Percentiles rank a stretch among this genome's conserved stretches.
These are phyloP conservation scores for Sciaenops ocellatus DNA, from an alignment of 2,797 vertebrate genomes.

Conservation along the genomic window DNA sequence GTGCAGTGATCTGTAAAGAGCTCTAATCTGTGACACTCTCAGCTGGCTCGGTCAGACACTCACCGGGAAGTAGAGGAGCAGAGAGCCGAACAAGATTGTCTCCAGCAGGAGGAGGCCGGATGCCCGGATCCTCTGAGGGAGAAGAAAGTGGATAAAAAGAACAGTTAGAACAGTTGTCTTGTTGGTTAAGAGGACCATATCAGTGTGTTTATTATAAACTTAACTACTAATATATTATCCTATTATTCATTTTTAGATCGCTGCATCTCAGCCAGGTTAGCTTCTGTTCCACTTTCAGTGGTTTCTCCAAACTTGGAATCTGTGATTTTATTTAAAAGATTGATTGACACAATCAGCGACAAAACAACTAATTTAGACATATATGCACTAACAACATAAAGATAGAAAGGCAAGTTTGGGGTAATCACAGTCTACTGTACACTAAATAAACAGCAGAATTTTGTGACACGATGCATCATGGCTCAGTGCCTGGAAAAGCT, in stretches of 20 bases:
- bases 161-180: neutral
- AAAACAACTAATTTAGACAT: neutral
- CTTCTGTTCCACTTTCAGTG: too few relatives aligned
- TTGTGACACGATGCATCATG: neutral
- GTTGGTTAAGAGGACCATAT: neutral
- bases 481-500: neutral
- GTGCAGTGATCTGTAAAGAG: conserved; percentile 77
- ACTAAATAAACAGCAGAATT: neutral
- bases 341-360: neutral
- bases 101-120: conserved; percentile 94
- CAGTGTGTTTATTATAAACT: neutral
- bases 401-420: neutral
- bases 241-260: too few relatives aligned
- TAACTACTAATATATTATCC: neutral
- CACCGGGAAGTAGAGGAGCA: conserved; percentile 98
- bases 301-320: neutral
- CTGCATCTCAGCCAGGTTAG: too few relatives aligned
- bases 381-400: neutral
- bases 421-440: too few relatives aligned
- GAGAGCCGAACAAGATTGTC: conserved; percentile 93
- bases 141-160: conserved; percentile 11
- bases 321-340: neutral
- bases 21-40: conserved; percentile 69
- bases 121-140: conserved; percentile 89
- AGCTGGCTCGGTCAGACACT: conserved; percentile 74